A percentile compares a stretch with the other conserved stretches of the same genome.
These are phyloP conservation scores for Enteromius treurensis DNA, from an alignment of 2,797 vertebrate genomes.

Conservation along the genomic window DNA sequence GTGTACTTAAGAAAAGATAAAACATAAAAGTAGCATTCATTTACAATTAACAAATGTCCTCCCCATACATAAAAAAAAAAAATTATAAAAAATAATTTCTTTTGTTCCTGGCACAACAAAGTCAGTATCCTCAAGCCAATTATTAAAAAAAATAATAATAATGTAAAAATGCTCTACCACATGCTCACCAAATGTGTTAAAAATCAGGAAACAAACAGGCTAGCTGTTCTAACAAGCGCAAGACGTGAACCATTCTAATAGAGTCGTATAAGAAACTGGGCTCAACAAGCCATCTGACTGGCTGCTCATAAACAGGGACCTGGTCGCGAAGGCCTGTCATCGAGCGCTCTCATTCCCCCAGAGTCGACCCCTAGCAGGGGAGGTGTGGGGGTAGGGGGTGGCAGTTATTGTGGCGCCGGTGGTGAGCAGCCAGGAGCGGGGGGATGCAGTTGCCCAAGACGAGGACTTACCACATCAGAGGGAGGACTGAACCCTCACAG, in stretches of 20 bases:
- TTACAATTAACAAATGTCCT: neutral
- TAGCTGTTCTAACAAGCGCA: conserved; percentile 21
- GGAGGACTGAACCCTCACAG: conserved; percentile 60
- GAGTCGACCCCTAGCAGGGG: conserved; percentile 54
- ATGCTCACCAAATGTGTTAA: neutral
- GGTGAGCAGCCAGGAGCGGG: conserved; percentile 59
- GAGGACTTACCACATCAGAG: conserved; percentile 64
- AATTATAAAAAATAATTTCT: too few relatives aligned
- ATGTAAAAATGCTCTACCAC: neutral
- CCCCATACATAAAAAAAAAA: too few relatives aligned
- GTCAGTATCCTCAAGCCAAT: neutral
- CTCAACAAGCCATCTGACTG: conserved; percentile 24
- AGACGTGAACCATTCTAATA: neutral
- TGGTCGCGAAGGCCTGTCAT: conserved; percentile 56
- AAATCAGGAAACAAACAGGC: conserved; percentile 5
- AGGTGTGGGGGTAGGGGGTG: conserved; percentile 46
- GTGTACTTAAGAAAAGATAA: neutral
- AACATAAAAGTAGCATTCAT: neutral
- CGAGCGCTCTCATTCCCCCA: conserved; percentile 47
- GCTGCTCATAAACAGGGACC: conserved; percentile 45
- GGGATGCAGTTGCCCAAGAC: conserved; percentile 57
- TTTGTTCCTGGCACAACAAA: neutral
- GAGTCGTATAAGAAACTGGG: conserved; percentile 29
- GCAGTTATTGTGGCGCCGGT: conserved; percentile 64
- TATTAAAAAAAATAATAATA: neutral